Evolutionary conservation across 30 jellyfish, hydroid and myxozoan species (phyloP).

Genomic region (Cassiopea xamachana): DNA sequence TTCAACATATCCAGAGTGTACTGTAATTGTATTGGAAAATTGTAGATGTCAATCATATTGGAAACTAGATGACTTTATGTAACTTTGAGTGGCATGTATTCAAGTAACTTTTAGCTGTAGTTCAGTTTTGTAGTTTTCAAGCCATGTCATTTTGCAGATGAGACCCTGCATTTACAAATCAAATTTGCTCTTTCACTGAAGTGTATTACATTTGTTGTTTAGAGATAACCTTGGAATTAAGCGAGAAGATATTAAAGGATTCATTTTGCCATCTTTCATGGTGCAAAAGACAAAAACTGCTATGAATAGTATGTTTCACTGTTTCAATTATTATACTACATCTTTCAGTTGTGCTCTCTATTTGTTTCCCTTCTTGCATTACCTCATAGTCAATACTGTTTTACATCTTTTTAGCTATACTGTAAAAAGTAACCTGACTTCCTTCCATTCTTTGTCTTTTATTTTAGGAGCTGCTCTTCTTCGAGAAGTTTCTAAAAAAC

Average conservation of each 20-base stretch:
- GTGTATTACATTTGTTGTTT: background rate
- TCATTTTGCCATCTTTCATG: conserved; percentile 71
- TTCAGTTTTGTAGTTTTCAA: too few species aligned
- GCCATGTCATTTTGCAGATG: too few species aligned
- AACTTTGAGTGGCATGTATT: too few species aligned
- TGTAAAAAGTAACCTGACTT: background rate
- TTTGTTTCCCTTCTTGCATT: background rate
- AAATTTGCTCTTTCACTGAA: background rate
- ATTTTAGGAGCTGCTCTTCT: conserved; percentile 46
- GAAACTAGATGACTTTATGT: too few species aligned
- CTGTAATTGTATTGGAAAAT: too few species aligned
- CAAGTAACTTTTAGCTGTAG: too few species aligned
- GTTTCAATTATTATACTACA: background rate
- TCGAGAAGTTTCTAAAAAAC: conserved; percentile 46
- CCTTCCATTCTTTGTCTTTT: background rate
- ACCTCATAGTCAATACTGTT: background rate
- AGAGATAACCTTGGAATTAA: conserved; percentile 88
- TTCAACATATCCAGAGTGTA: too few species aligned
- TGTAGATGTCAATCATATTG: too few species aligned
- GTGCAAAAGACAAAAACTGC: conserved; percentile 67
- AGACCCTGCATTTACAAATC: background rate
- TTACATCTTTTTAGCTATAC: background rate
- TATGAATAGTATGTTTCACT: conserved; percentile 64
- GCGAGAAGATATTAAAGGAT: conserved; percentile 89
- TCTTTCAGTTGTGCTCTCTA: background rate